A percentile compares a stretch with the other conserved stretches of the same genome.
These are phyloP conservation scores for Euclidia mi DNA, from an alignment of 2,888 invertebrate species.

Conservation along the genomic window DNA sequence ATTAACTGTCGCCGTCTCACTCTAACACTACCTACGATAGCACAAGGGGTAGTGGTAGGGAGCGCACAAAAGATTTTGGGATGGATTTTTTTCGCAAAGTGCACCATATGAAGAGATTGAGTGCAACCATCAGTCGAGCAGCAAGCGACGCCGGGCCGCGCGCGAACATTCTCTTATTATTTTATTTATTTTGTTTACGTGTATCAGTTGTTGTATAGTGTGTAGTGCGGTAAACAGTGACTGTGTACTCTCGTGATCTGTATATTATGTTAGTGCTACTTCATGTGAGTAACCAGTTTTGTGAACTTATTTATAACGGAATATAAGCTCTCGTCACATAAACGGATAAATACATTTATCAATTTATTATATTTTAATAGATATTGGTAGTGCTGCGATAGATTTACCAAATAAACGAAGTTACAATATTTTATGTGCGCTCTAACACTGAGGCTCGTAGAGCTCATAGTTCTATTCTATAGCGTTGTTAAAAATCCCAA, in stretches of 20 bases:
- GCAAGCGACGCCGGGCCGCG: slow-evolving; percentile 39
- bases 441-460: too few relatives aligned
- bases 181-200: slow-evolving; percentile 42
- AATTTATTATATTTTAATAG: too few relatives aligned
- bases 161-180: slow-evolving; percentile 47
- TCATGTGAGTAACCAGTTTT: slow-evolving; percentile 3
- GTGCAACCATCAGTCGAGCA: slow-evolving; percentile 70
- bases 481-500: too few relatives aligned
- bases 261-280: slow-evolving; percentile 12
- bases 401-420: too few relatives aligned
- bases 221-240: slow-evolving; percentile 23
- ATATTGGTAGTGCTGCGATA: too few relatives aligned
- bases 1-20: slow-evolving; percentile 64
- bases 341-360: too few relatives aligned
- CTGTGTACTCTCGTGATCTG: slow-evolving; percentile 1
- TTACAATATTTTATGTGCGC: too few relatives aligned
- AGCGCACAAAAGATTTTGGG: slow-evolving; percentile 86
- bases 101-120: slow-evolving; percentile 78
- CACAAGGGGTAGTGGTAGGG: slow-evolving; percentile 84
- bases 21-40: slow-evolving; percentile 78
- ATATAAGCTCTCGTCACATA: too few relatives aligned
- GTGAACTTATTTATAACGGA: background rate
- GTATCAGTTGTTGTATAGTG: slow-evolving; percentile 33
- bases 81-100: slow-evolving; percentile 88
- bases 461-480: too few relatives aligned